A percentile compares a stretch with the other conserved stretches of the same genome.
These are phyloP conservation scores for Drosophila sturtevanti DNA, from an alignment of 1,140 invertebrate species.

Conservation along the genomic window DNA sequence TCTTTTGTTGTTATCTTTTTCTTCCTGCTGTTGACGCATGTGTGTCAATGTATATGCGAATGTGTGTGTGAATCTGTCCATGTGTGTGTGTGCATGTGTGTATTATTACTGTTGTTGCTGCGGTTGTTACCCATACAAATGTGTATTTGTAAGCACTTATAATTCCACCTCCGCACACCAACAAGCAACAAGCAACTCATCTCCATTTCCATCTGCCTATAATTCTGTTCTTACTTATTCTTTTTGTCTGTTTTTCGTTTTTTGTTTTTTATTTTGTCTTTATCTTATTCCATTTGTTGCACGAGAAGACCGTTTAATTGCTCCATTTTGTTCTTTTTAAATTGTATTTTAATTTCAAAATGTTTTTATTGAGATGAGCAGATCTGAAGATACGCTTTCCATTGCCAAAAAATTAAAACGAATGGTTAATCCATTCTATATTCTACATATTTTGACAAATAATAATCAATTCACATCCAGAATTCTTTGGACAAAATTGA, in stretches of 20 bases:
- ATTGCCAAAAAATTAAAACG: not conserved
- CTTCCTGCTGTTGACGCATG: conserved; percentile 24
- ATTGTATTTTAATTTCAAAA: conserved; percentile 78
- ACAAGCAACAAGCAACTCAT: not conserved
- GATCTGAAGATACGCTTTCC: not conserved
- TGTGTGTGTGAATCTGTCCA: not conserved
- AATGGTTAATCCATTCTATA: too few relatives aligned
- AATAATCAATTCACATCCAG: too few relatives aligned
- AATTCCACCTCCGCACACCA: conserved; percentile 21
- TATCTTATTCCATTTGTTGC: conserved; percentile 12
- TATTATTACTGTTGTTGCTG: conserved; percentile 11
- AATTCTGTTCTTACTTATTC: not conserved
- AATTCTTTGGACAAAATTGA: too few relatives aligned
- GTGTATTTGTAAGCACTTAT: conserved; percentile 18
- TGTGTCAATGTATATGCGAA: conserved; percentile 6
- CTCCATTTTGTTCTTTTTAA: conserved; percentile 73
- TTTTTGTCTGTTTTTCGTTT: conserved; percentile 9
- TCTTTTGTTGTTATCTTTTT: conserved; percentile 60
- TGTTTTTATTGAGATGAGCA: conserved; percentile 10
- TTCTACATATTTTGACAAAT: too few relatives aligned
- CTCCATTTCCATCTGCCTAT: not conserved
- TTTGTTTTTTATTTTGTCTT: conserved; percentile 15
- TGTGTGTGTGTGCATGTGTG: not conserved
- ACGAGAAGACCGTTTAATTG: conserved; percentile 67
- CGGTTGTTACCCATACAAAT: not conserved